Percentiles rank a stretch among this genome's conserved stretches.
Conservation (phyloP, 2,797 vertebrate genomes). For the Chrysocyon brachyurus region DNA sequence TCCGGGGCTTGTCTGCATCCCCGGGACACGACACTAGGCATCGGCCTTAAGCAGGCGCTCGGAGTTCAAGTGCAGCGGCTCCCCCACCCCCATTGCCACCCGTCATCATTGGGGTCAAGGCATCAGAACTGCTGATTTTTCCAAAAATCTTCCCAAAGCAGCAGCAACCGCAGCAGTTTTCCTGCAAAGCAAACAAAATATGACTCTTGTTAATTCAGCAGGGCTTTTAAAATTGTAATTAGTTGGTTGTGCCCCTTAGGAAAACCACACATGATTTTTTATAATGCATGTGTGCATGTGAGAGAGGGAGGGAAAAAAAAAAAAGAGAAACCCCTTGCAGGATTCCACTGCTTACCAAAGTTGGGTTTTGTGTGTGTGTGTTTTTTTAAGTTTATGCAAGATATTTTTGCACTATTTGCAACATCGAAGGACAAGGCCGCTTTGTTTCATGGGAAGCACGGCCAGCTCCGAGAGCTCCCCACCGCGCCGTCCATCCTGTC, state of each 20-base stretch:
- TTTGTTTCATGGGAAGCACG: slow-evolving; percentile 73
- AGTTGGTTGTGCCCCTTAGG: slow-evolving; percentile 84
- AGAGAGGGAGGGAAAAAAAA: not conserved
- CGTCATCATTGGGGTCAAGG: slow-evolving; percentile 86
- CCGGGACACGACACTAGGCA: slow-evolving; percentile 47
- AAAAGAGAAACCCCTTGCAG: slow-evolving; percentile 40
- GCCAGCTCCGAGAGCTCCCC: slow-evolving; percentile 36
- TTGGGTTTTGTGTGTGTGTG: not conserved
- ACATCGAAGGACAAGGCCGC: slow-evolving; percentile 73
- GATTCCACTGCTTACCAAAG: slow-evolving; percentile 74
- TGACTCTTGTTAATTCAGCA: slow-evolving; percentile 88
- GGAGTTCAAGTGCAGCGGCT: slow-evolving; percentile 81
- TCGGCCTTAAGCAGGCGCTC: not conserved
- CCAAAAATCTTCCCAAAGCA: slow-evolving; percentile 86
- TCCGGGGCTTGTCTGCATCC: slow-evolving; percentile 36
- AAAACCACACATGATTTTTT: slow-evolving; percentile 81
- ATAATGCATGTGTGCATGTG: slow-evolving; percentile 79
- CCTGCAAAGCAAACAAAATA: slow-evolving; percentile 89
- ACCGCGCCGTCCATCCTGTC: slow-evolving; percentile 1
- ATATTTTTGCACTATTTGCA: slow-evolving; percentile 73
- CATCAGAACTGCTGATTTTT: slow-evolving; percentile 89
- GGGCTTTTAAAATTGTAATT: slow-evolving; percentile 85
- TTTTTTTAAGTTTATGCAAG: slow-evolving; percentile 55
- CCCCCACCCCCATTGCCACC: slow-evolving; percentile 87
- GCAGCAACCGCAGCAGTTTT: slow-evolving; percentile 90